phyloP scores from a whole-genome alignment of 2,797 vertebrate genomes.

The Hafferia zeledoni region DNA sequence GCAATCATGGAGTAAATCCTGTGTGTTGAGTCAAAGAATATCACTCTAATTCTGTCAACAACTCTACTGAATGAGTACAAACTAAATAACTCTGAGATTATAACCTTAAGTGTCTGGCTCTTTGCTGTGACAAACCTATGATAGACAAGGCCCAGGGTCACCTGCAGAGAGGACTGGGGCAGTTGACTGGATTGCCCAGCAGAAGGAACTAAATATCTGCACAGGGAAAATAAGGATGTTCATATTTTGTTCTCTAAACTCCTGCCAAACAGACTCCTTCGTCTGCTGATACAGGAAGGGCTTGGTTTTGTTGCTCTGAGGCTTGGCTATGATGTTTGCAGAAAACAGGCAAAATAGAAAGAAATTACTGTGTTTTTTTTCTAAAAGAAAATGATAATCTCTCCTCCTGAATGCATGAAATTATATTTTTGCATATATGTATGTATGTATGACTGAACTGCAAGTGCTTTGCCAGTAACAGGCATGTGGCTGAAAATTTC shows the following conservation, averaged over 20 bases:
- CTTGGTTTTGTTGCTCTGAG: fast-evolving
- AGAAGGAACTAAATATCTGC: background rate
- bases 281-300: background rate
- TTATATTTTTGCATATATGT: background rate
- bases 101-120: background rate
- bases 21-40: background rate
- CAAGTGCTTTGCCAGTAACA: background rate
- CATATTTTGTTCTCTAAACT: background rate
- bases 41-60: background rate
- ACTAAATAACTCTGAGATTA: background rate
- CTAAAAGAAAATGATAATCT: background rate
- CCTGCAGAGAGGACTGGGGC: background rate
- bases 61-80: background rate
- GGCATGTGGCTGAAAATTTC: background rate
- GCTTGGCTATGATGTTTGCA: background rate
- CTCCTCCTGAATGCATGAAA: background rate
- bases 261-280: background rate
- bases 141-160: background rate
- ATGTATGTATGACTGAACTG: background rate
- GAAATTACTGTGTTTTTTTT: background rate
- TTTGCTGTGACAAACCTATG: background rate
- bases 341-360: background rate
- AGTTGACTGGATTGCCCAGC: background rate
- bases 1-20: background rate
- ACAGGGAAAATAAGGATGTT: background rate